Evolutionary conservation across 2,113 vertebrate genomes (phyloP).

Genomic region (Clinocottus analis): DNA sequence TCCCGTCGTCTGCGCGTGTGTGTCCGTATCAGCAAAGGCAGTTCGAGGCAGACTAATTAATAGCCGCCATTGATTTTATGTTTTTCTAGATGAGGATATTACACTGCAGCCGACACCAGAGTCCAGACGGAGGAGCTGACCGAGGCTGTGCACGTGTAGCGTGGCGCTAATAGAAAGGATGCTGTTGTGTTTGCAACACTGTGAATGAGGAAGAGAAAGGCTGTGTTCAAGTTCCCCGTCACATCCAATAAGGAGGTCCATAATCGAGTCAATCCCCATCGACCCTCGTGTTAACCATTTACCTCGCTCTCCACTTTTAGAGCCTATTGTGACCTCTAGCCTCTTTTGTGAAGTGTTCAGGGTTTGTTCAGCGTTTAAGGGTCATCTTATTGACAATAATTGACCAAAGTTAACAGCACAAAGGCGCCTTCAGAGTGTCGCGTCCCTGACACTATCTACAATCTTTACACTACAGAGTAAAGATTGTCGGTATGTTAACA

Average conservation of each 20-base stretch:
- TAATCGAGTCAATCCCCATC: neutral
- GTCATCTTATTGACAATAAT: neutral
- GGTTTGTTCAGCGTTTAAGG: neutral
- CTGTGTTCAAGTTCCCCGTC: conserved; percentile 4
- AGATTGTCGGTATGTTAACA: too few relatives aligned
- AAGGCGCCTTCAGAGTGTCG: neutral
- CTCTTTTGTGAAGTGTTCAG: neutral
- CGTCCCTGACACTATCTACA: too few relatives aligned
- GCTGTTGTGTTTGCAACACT: neutral
- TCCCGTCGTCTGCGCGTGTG: too few relatives aligned
- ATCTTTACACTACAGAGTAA: too few relatives aligned
- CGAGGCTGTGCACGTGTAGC: conserved; percentile 14
- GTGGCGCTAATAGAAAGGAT: neutral
- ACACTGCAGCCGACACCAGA: conserved; percentile 40
- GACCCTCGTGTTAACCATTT: neutral
- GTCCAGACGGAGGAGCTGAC: conserved; percentile 61
- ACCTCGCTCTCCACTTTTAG: neutral
- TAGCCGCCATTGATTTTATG: conserved; percentile 71
- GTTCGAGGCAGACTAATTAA: conserved; percentile 69
- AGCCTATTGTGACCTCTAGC: neutral
- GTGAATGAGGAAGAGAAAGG: conserved; percentile 10
- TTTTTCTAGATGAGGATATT: conserved; percentile 59
- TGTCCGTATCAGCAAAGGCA: conserved; percentile 47
- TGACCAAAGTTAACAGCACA: neutral
- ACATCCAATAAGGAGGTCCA: neutral